A percentile compares a stretch with the other conserved stretches of the same genome.
phyloP scores from a whole-genome alignment of 2,113 vertebrate species.

The Hydrolagus affinis region DNA sequence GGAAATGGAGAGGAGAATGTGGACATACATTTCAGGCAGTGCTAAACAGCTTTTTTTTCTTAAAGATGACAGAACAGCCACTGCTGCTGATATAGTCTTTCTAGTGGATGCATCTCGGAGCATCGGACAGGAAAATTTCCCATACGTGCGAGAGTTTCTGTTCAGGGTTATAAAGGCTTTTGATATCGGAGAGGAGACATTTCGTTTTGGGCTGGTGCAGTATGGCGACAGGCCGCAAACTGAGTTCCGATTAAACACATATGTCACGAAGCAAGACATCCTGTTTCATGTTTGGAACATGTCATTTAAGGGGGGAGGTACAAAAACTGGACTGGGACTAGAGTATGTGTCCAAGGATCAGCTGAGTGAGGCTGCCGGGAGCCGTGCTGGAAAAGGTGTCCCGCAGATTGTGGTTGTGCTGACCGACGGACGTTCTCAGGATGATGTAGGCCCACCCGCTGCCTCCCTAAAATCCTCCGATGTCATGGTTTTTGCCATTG shows the following conservation, averaged over 20 bases:
- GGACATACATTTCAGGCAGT: conserved; percentile 39
- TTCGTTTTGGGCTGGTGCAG: conserved; percentile 75
- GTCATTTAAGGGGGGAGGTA: conserved; percentile 63
- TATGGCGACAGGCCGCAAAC: conserved; percentile 68
- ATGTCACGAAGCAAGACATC: conserved; percentile 55
- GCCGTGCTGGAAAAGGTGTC: conserved; percentile 62
- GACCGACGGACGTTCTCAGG: conserved; percentile 64
- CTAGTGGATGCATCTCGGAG: conserved; percentile 87
- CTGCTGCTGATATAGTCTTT: conserved; percentile 81
- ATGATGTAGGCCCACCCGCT: conserved; percentile 62
- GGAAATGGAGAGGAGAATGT: conserved; percentile 12
- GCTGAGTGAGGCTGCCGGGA: conserved; percentile 65
- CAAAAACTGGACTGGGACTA: conserved; percentile 68
- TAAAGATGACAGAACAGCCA: conserved; percentile 70
- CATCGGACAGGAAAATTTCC: conserved; percentile 74
- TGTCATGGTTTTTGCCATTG: conserved; percentile 69
- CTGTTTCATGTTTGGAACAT: conserved; percentile 68
- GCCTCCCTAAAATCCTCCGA: conserved; percentile 56
- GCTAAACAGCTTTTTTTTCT: conserved; percentile 66
- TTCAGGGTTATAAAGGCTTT: conserved; percentile 68
- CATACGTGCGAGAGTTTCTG: conserved; percentile 72
- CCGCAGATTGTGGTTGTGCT: conserved; percentile 73
- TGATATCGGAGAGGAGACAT: conserved; percentile 63
- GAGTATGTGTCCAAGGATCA: conserved; percentile 66
- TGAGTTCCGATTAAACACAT: conserved; percentile 77